Evolutionary conservation across 2,797 vertebrate genomes (phyloP).

Genomic region (Hippoglossus hippoglossus): DNA sequence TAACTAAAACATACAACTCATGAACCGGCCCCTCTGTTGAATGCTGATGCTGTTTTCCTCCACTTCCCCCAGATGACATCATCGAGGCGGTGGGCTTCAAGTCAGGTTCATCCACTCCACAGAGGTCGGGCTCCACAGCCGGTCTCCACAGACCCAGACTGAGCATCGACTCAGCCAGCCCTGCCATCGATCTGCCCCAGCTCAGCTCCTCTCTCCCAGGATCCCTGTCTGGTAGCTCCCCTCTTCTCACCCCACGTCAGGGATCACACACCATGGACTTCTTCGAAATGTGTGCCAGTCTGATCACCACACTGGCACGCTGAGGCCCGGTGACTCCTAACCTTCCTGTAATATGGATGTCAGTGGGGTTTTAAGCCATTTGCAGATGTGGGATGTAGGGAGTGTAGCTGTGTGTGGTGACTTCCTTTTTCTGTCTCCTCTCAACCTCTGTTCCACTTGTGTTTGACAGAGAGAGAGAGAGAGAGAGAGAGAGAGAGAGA

Average conservation of each 20-base stretch:
- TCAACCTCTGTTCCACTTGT: constrained; percentile 11
- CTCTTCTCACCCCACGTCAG: constrained; percentile 86
- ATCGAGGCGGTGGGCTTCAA: constrained; percentile 87
- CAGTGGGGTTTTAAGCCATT: constrained; percentile 27
- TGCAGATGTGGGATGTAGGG: constrained; percentile 26
- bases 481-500: too few relatives aligned
- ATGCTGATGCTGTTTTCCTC: neutral
- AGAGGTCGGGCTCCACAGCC: constrained; percentile 92
- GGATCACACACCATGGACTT: constrained; percentile 99
- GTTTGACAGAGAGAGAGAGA: constrained; percentile 14
- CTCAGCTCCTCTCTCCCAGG: constrained; percentile 91
- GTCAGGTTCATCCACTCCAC: constrained; percentile 94
- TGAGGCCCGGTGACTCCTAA: constrained; percentile 75
- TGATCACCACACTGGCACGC: constrained; percentile 96
- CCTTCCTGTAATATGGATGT: constrained; percentile 25
- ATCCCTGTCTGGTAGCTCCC: constrained; percentile 87
- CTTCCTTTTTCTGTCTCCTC: constrained; percentile 60
- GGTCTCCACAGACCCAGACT: constrained; percentile 91
- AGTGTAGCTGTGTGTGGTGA: constrained; percentile 30
- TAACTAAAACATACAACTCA: neutral
- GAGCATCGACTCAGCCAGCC: constrained; percentile 89
- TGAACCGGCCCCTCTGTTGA: neutral
- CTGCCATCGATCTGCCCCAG: constrained; percentile 83
- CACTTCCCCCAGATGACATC: constrained; percentile 86
- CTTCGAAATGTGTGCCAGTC: constrained; percentile 99